Evolutionary conservation across 2,888 invertebrate species (phyloP).

Genomic region (Heliconius aoede): DNA sequence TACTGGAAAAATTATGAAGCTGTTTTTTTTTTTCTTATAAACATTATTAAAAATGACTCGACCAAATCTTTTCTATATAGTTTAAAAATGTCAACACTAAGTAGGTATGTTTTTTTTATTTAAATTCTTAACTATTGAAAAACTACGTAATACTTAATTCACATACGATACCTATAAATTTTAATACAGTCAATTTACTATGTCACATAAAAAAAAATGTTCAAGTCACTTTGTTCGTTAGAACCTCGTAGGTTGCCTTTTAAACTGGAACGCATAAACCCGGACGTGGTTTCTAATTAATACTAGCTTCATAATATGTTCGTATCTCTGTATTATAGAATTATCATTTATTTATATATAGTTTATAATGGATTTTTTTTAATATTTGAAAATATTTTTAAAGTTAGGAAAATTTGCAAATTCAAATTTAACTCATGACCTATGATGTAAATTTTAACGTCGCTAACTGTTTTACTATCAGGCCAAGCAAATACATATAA

Average conservation of each 20-base stretch:
- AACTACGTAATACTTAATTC: neutral
- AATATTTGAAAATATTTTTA: too few relatives aligned
- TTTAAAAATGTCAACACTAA: neutral
- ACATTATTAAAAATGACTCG: too few relatives aligned
- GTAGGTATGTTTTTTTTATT: neutral
- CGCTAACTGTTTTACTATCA: neutral
- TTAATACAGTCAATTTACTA: neutral
- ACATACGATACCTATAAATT: neutral
- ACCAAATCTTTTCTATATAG: neutral
- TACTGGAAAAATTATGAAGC: too few relatives aligned
- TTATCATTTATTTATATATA: neutral
- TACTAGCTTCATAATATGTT: slow-evolving; percentile 6
- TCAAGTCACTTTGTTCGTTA: neutral
- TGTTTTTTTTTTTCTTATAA: too few relatives aligned
- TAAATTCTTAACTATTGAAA: neutral
- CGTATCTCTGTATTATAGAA: neutral
- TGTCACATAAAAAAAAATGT: neutral
- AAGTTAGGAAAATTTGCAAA: too few relatives aligned
- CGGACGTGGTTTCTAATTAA: slow-evolving; percentile 31
- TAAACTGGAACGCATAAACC: slow-evolving; percentile 33
- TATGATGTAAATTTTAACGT: neutral
- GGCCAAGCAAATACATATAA: neutral
- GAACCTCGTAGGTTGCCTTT: slow-evolving; percentile 25
- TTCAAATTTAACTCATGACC: neutral
- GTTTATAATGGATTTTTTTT: neutral